These are phyloP conservation scores for Craseonycteris thonglongyai DNA, from an alignment of 2,113 vertebrate species.

Conservation along the genomic window DNA sequence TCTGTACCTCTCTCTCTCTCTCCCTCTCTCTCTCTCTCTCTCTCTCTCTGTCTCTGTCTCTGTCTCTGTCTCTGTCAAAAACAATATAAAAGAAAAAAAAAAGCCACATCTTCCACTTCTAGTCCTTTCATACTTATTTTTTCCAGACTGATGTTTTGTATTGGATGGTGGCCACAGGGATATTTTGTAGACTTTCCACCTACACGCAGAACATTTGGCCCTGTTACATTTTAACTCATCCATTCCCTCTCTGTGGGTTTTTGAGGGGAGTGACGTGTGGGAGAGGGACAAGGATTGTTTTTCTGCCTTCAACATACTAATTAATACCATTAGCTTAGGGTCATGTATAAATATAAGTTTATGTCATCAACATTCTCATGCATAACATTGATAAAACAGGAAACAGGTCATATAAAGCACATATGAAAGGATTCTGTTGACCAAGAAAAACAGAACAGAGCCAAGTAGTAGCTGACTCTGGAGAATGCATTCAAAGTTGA, in stretches of 20 bases:
- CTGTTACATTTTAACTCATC: not conserved
- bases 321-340: not conserved
- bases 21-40: no score
- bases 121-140: not conserved
- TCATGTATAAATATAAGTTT: not conserved
- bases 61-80: no score
- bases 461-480: not conserved
- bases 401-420: not conserved
- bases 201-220: not conserved
- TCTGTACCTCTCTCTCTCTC: no score
- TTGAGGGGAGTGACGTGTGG: not conserved
- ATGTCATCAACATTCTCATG: not conserved
- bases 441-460: not conserved
- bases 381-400: not conserved
- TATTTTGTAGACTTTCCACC: not conserved
- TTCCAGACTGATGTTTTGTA: not conserved
- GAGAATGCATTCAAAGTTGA: not conserved
- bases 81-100: not conserved
- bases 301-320: not conserved
- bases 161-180: not conserved
- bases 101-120: not conserved
- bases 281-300: not conserved
- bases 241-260: not conserved
- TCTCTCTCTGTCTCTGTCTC: no score
- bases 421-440: not conserved